A percentile compares a stretch with the other conserved stretches of the same genome.
phyloP scores from a whole-genome alignment of 2,113 vertebrate genomes.

The Haemorhous mexicanus region DNA sequence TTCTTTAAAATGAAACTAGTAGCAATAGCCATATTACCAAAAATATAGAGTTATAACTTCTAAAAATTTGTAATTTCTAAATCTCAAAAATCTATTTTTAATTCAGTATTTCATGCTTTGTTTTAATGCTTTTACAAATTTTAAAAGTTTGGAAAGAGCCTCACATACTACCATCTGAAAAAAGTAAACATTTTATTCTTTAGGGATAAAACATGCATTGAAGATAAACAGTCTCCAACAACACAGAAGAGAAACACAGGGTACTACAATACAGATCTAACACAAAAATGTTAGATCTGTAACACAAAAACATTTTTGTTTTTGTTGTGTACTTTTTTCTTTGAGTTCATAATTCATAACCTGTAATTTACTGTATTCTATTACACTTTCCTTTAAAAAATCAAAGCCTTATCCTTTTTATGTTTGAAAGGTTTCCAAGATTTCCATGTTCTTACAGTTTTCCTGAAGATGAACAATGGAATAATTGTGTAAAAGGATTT shows the following conservation, averaged over 20 bases:
- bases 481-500: neutral
- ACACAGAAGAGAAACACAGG: neutral
- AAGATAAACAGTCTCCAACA: neutral
- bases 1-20: neutral
- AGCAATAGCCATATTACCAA: neutral
- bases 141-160: neutral
- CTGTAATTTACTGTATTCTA: rapidly evolving
- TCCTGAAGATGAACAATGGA: neutral
- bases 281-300: neutral
- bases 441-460: neutral
- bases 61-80: neutral
- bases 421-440: neutral
- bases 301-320: neutral
- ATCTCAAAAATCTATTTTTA: neutral
- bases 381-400: neutral
- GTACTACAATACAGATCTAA: neutral
- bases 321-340: neutral
- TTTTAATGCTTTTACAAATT: neutral
- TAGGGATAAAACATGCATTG: neutral
- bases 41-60: neutral
- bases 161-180: neutral
- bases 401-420: neutral
- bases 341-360: neutral
- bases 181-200: neutral
- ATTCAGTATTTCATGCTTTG: neutral